Evolutionary conservation across 1,140 invertebrate species (phyloP).

Genomic region (Aphis gossypii): DNA sequence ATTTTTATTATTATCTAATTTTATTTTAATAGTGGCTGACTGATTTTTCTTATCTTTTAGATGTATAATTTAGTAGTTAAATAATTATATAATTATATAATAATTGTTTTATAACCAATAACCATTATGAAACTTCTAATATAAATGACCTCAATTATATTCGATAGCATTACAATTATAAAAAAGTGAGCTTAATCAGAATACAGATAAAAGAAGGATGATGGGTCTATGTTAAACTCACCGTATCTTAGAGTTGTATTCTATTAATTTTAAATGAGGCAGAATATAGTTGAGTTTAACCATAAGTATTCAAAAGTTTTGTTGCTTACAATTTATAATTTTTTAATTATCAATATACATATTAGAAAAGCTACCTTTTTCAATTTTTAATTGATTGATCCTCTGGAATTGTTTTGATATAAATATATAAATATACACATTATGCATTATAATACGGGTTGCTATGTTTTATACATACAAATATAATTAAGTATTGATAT

Average conservation of each 20-base stretch:
- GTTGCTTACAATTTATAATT: no score
- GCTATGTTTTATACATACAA: no score
- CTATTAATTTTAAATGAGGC: no score
- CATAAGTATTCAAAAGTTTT: no score
- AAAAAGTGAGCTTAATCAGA: not conserved
- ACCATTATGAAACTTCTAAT: not conserved
- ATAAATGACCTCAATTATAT: not conserved
- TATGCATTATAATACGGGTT: no score
- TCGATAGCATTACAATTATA: not conserved
- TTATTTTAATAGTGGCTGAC: not conserved
- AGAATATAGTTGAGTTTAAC: no score
- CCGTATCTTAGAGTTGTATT: not conserved
- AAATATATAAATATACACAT: no score
- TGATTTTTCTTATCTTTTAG: not conserved
- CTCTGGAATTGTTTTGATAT: no score
- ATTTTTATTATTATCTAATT: not conserved
- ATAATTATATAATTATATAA: slow-evolving; percentile 31
- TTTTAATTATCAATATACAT: no score
- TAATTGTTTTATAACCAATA: slow-evolving; percentile 35
- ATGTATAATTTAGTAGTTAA: not conserved
- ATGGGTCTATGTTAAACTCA: not conserved
- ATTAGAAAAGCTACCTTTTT: no score
- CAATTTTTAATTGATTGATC: no score
- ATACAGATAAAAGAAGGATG: not conserved
- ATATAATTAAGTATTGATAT: no score